Evolutionary conservation across 2,113 vertebrate genomes (phyloP).

Genomic region (Myrmecobius fasciatus): DNA sequence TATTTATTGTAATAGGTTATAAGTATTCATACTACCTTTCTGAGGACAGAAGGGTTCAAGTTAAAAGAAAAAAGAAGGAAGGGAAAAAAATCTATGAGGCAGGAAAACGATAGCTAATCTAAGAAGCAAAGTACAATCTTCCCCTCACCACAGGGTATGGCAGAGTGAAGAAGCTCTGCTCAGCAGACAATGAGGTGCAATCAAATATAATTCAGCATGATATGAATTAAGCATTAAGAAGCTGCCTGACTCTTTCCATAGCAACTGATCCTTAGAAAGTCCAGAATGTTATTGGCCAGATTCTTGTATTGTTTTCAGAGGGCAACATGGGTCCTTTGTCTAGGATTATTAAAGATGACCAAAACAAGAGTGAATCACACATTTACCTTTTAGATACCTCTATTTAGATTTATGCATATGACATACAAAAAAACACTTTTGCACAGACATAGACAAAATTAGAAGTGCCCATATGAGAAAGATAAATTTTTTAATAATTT

Average conservation of each 20-base stretch:
- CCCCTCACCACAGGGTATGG: constrained; percentile 54
- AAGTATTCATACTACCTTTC: constrained; percentile 27
- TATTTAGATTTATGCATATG: background rate
- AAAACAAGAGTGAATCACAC: constrained; percentile 3
- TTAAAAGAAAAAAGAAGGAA: background rate
- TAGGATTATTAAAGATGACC: constrained; percentile 15
- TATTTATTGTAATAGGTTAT: background rate
- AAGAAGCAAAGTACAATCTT: constrained; percentile 54
- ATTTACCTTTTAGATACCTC: constrained; percentile 14
- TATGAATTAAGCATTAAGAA: constrained; percentile 62
- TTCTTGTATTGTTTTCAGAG: constrained; percentile 13
- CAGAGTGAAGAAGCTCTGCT: constrained; percentile 58
- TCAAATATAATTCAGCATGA: constrained; percentile 61
- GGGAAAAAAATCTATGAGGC: background rate
- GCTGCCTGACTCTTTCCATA: constrained; percentile 58
- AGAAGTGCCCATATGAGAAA: constrained; percentile 6
- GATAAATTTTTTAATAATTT: constrained; percentile 8
- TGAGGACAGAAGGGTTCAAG: constrained; percentile 44
- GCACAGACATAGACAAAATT: background rate
- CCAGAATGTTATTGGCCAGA: constrained; percentile 15
- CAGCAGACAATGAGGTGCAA: constrained; percentile 32
- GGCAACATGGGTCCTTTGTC: background rate
- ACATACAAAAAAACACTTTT: constrained; percentile 3
- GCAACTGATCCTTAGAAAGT: constrained; percentile 22
- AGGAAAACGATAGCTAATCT: constrained; percentile 57